A percentile compares a stretch with the other conserved stretches of the same genome.
Conservation (phyloP, 2,113 vertebrate genomes). For the Smithornis capensis region DNA sequence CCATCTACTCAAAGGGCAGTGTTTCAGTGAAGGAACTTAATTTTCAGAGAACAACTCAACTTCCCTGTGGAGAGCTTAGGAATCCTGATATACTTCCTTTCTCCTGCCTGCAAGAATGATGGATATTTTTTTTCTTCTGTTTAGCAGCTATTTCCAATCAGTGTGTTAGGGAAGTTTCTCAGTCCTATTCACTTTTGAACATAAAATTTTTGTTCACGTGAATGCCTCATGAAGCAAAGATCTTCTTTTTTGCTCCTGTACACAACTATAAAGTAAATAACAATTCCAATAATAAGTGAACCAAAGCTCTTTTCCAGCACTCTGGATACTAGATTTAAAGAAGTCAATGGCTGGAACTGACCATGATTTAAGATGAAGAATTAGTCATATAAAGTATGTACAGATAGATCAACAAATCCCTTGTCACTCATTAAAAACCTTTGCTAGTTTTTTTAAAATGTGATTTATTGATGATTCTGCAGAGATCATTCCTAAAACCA, state of each 20-base stretch:
- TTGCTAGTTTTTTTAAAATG: neutral
- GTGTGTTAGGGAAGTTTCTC: neutral
- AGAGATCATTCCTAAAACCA: neutral
- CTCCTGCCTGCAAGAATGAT: neutral
- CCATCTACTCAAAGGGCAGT: accelerated
- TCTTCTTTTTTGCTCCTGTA: neutral
- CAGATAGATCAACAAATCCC: neutral
- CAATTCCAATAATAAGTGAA: neutral
- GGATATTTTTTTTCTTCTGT: neutral
- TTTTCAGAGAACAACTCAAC: neutral
- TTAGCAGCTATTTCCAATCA: neutral
- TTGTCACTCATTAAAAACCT: neutral
- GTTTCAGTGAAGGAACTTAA: neutral
- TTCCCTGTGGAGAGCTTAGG: neutral
- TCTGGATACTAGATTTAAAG: neutral
- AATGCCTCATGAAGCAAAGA: neutral
- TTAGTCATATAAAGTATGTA: neutral
- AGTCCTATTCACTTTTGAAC: accelerated
- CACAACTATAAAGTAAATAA: neutral
- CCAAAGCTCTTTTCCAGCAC: neutral
- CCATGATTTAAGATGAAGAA: neutral
- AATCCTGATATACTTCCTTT: neutral
- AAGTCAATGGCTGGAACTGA: neutral
- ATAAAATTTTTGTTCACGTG: neutral
- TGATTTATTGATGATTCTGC: neutral